Evolutionary conservation across 2,113 vertebrate genomes (phyloP).

Genomic region (Bagarius yarrelli): DNA sequence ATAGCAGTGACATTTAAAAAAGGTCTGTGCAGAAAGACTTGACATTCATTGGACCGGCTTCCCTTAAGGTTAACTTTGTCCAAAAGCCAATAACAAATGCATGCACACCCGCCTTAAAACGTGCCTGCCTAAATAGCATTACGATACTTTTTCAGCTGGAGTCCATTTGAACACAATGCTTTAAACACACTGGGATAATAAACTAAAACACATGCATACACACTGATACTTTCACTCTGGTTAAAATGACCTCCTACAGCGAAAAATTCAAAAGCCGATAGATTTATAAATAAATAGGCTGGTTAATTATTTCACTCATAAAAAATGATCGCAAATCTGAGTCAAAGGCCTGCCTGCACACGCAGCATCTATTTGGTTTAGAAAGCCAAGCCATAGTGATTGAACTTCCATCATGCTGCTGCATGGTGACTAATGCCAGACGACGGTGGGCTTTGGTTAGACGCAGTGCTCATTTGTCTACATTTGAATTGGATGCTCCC

Average conservation of each 20-base stretch:
- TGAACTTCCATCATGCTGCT: constrained; percentile 43
- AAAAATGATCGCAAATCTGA: constrained; percentile 35
- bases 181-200: not conserved
- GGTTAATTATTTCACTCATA: constrained; percentile 43
- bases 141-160: constrained; percentile 29
- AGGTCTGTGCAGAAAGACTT: constrained; percentile 66
- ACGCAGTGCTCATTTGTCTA: constrained; percentile 52
- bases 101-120: constrained; percentile 59
- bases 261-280: not conserved
- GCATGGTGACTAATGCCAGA: constrained; percentile 54
- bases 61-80: constrained; percentile 69
- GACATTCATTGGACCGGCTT: constrained; percentile 70
- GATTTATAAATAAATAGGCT: constrained; percentile 53
- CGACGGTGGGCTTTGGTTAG: constrained; percentile 54
- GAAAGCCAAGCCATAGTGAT: constrained; percentile 41
- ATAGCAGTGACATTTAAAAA: constrained; percentile 71
- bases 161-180: constrained; percentile 23
- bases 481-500: constrained; percentile 58
- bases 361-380: constrained; percentile 35
- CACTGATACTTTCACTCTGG: not conserved
- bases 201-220: not conserved
- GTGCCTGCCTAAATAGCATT: constrained; percentile 39
- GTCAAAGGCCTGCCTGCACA: constrained; percentile 12
- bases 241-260: not conserved
- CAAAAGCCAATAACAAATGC: constrained; percentile 60